Evolutionary conservation across 2,113 vertebrate genomes (phyloP), one percentile per base, ranked within the genome.

Genomic region (Ovis aries): DNA sequence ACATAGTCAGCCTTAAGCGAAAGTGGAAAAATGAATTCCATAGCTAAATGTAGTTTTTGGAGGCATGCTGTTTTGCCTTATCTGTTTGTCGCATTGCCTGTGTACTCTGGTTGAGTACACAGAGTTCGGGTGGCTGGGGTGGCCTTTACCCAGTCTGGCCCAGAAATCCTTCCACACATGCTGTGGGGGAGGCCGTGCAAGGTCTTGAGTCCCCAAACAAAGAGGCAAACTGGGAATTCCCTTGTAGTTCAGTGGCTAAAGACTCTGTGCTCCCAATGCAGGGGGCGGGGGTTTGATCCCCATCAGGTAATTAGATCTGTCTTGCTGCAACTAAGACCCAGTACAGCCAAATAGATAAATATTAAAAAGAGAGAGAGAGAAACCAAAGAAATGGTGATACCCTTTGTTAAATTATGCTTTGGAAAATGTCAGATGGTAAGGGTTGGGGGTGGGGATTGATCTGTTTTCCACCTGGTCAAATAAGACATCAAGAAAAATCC

Each of bases 141-240:
- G 53, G 17, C 12, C 0, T 29, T 7, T 17, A 21, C 6, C 1
- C 9, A 1, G 10, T 27, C 48, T 6, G 55, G 27, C 60, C 5
- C 19, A 3, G 64, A 29, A n/a, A 27, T 71, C 67, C 45, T 8
- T 21, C 36, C 10, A 0, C 21, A 14, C 16, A 0, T 0, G 0
- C 25, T n/a, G 36, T 27, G n/a, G 60, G 48, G 57, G 59, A 25
- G 67, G 13, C 31, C 3, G 0, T 2, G 0, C 40, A 2, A 40
- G 40, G 4, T 29, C 25, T 50, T 64, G 25, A 13, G 91, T 85
- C 8, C 23, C 13, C 27, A 9, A 6, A 74, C 55, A 81, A 25
- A 74, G 71, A 43, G 21, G 3, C 11, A 74, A 43, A 43, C 11
- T 3, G 12, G 71, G 36, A 74, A 43, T 74, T 74, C 36, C 40